Evolutionary conservation across 30 jellyfish, hydroid and myxozoan genomes (phyloP).

Genomic region (Cassiopea andromeda): DNA sequence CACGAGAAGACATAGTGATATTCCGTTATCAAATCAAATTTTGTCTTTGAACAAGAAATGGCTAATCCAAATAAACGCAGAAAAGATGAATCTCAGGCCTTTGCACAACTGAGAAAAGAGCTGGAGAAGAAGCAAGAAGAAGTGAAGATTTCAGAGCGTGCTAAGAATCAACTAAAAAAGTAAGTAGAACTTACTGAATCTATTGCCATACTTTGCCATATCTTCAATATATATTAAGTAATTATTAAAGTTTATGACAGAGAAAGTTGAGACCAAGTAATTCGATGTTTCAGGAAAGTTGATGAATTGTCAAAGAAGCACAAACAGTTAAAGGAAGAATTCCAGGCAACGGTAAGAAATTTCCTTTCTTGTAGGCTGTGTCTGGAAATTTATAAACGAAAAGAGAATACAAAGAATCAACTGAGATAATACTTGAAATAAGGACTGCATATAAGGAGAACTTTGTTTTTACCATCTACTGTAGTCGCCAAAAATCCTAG

Average conservation of each 20-base stretch:
- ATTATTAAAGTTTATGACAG: no score
- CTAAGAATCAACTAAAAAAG: slow-evolving; percentile 26
- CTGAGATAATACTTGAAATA: no score
- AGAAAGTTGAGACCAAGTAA: neutral
- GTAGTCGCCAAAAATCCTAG: no score
- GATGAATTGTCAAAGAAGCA: slow-evolving; percentile 43
- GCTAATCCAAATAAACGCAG: slow-evolving; percentile 26
- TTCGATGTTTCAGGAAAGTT: slow-evolving; percentile 21
- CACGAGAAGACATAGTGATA: no score
- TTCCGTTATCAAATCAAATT: no score
- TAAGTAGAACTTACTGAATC: neutral
- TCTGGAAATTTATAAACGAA: no score
- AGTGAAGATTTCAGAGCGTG: slow-evolving; percentile 24
- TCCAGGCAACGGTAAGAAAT: slow-evolving; percentile 40
- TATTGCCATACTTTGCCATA: neutral
- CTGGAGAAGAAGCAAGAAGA: slow-evolving; percentile 32
- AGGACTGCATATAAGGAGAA: no score
- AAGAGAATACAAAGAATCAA: no score
- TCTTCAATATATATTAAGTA: no score
- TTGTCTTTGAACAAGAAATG: neutral
- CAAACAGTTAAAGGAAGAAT: slow-evolving; percentile 26
- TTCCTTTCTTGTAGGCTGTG: neutral
- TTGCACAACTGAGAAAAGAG: slow-evolving; percentile 26
- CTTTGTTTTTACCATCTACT: no score
- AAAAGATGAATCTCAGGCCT: slow-evolving; percentile 4